These are phyloP conservation scores for Gryon sp. DNA, from an alignment of 1,140 invertebrate species.

Conservation along the genomic window DNA sequence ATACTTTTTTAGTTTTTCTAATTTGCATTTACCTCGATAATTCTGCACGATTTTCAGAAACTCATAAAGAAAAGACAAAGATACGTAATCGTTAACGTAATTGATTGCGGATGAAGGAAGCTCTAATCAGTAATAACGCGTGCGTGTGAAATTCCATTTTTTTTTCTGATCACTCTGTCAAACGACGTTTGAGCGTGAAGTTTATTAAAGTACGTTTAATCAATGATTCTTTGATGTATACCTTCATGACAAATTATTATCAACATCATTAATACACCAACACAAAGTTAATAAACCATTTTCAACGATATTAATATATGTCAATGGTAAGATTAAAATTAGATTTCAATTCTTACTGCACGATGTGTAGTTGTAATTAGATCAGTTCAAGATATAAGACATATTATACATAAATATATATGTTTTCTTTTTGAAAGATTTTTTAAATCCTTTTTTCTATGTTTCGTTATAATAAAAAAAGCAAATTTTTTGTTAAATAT, in stretches of 20 bases:
- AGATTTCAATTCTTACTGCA: slow-evolving; percentile 13
- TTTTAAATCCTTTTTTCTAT: too few species aligned
- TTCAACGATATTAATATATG: slow-evolving; percentile 34
- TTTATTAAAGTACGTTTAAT: too few species aligned
- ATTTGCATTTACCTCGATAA: slow-evolving; percentile 29
- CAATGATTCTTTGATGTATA: too few species aligned
- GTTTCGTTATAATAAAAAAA: too few species aligned
- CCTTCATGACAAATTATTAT: not conserved
- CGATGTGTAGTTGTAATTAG: slow-evolving; percentile 3
- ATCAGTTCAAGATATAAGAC: not conserved
- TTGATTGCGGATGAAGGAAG: slow-evolving; percentile 5
- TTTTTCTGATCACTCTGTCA: too few species aligned
- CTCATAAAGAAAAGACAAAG: not conserved
- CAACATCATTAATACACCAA: slow-evolving; percentile 16
- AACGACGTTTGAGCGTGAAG: too few species aligned
- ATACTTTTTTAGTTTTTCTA: not conserved
- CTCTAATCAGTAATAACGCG: too few species aligned
- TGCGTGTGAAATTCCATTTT: slow-evolving; percentile 5
- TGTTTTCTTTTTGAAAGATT: too few species aligned
- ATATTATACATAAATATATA: not conserved
- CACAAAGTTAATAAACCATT: slow-evolving; percentile 8
- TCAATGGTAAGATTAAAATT: slow-evolving; percentile 40
- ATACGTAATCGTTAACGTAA: not conserved
- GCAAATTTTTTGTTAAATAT: too few species aligned
- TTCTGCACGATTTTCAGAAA: not conserved